These are phyloP conservation scores for Caretta caretta DNA, from an alignment of 2,113 vertebrate species.

Conservation along the genomic window DNA sequence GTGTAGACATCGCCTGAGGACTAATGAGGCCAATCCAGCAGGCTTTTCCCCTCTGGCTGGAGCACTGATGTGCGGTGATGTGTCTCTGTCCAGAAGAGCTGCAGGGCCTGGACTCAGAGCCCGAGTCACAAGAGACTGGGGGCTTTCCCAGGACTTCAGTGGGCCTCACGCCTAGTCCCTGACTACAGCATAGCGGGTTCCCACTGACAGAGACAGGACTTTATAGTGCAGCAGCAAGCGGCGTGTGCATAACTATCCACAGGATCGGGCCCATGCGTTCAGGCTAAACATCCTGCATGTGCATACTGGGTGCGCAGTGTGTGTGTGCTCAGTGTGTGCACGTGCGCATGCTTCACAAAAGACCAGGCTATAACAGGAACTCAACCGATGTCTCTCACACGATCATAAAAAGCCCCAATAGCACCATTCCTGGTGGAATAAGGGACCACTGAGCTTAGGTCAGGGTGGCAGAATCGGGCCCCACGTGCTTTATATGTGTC, in stretches of 20 bases:
- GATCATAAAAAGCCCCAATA: neutral
- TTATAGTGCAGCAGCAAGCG: neutral
- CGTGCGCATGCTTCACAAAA: neutral
- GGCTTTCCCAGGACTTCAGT: too few relatives aligned
- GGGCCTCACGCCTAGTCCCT: neutral
- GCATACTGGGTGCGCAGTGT: neutral
- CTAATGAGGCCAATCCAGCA: too few relatives aligned
- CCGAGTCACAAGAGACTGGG: too few relatives aligned
- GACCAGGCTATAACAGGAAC: neutral
- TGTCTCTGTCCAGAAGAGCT: too few relatives aligned
- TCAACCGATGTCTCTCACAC: neutral
- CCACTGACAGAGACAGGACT: neutral
- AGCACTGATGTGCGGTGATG: too few relatives aligned
- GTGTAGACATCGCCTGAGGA: too few relatives aligned
- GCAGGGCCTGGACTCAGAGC: too few relatives aligned
- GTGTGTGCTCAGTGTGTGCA: neutral
- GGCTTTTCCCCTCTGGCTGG: too few relatives aligned
- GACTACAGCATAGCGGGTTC: neutral
- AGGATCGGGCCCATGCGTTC: constrained; percentile 9
- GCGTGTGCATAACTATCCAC: neutral
- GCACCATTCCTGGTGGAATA: neutral
- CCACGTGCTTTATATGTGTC: neutral
- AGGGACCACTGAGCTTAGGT: neutral
- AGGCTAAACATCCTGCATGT: constrained; percentile 6
- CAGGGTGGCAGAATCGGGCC: neutral